phyloP scores from a whole-genome alignment of 2,888 invertebrate genomes.

The Drosophila ustulata region DNA sequence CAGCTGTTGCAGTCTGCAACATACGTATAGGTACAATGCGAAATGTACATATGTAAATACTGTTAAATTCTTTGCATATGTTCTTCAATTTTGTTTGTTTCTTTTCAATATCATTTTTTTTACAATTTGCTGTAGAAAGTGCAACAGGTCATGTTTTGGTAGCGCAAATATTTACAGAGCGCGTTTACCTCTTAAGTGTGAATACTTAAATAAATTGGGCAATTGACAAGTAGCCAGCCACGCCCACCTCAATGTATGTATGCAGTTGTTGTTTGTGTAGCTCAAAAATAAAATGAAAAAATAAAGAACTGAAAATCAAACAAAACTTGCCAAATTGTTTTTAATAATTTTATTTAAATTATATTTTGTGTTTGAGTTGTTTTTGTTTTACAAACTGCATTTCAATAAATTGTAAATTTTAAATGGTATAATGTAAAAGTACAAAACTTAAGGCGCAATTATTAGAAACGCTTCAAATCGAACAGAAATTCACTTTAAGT shows the following conservation, averaged over 20 bases:
- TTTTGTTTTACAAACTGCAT: slow-evolving; percentile 72
- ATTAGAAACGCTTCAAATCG: slow-evolving; percentile 49
- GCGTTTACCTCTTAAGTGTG: slow-evolving; percentile 59
- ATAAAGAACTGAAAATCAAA: slow-evolving; percentile 6
- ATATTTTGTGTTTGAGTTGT: slow-evolving; percentile 74
- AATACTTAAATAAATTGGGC: slow-evolving; percentile 45
- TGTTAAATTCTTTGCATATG: slow-evolving; percentile 53
- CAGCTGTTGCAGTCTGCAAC: slow-evolving; percentile 61
- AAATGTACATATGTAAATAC: slow-evolving; percentile 48
- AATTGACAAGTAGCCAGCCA: slow-evolving; percentile 67
- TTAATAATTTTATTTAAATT: slow-evolving; percentile 77
- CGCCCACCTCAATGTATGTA: slow-evolving; percentile 23
- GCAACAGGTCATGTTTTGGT: slow-evolving; percentile 72
- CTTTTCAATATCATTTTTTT: slow-evolving; percentile 19
- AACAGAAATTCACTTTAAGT: slow-evolving; percentile 68
- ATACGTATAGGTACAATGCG: slow-evolving; percentile 29
- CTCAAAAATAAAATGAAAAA: slow-evolving; percentile 18
- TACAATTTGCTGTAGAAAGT: slow-evolving; percentile 61
- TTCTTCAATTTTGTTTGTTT: slow-evolving; percentile 30
- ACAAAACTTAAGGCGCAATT: slow-evolving; percentile 70
- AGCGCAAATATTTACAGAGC: slow-evolving; percentile 73
- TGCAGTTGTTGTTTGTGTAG: slow-evolving; percentile 19
- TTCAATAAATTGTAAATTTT: slow-evolving; percentile 32
- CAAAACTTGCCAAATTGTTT: slow-evolving; percentile 35
- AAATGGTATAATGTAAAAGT: slow-evolving; percentile 58